Evolutionary conservation across 2,797 vertebrate species (phyloP).

Genomic region (Acipenser transmontanus): DNA sequence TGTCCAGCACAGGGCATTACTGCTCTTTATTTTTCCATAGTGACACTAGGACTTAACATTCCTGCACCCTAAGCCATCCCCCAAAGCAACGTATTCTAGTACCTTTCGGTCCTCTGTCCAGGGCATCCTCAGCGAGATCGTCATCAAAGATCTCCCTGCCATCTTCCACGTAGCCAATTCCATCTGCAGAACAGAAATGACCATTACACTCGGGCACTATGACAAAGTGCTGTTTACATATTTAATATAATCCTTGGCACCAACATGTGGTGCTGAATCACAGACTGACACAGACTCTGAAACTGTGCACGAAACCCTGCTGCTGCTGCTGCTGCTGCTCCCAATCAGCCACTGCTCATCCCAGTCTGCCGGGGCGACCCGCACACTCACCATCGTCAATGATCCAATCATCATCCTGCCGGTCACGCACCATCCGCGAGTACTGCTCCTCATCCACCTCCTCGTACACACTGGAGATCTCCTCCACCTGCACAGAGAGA

Average conservation of each 20-base stretch:
- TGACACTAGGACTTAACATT: no score
- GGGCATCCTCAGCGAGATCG: conserved; percentile 78
- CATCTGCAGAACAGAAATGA: conserved; percentile 60
- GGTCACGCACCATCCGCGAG: conserved; percentile 82
- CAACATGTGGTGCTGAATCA: not conserved
- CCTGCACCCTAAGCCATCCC: no score
- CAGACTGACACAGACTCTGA: not conserved
- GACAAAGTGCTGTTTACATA: not conserved
- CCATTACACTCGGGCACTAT: conserved; percentile 1
- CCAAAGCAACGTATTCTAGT: conserved; percentile 4
- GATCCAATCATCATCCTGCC: conserved; percentile 97
- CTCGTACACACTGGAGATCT: conserved; percentile 82
- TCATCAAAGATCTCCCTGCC: conserved; percentile 98
- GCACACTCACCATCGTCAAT: conserved; percentile 83
- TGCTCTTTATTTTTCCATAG: no score
- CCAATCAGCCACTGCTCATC: no score
- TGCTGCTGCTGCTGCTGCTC: not conserved
- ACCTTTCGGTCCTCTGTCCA: conserved; percentile 65
- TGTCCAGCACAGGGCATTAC: no score
- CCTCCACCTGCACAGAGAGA: conserved; percentile 67
- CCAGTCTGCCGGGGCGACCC: not conserved
- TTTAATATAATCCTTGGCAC: no score
- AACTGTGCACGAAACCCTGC: not conserved
- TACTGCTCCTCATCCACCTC: conserved; percentile 92
- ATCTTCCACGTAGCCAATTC: conserved; percentile 90